A percentile compares a stretch with the other conserved stretches of the same genome.
phyloP scores from a whole-genome alignment of 2,888 invertebrate genomes.

The Chirona hameri region DNA sequence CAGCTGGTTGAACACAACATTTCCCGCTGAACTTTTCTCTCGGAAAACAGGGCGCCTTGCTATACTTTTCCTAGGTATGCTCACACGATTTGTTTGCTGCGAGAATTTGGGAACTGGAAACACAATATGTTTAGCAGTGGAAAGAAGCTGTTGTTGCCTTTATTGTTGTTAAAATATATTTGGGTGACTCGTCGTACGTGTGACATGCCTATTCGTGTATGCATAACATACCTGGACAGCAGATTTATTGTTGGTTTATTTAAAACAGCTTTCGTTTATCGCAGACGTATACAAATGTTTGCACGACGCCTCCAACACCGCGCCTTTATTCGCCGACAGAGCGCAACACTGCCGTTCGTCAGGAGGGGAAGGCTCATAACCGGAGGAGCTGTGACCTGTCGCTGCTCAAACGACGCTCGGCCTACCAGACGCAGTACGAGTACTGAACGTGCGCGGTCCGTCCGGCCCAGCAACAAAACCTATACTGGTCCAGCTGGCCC shows the following conservation, averaged over 20 bases:
- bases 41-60: too few relatives aligned
- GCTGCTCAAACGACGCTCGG: not conserved
- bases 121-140: too few relatives aligned
- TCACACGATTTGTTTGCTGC: too few relatives aligned
- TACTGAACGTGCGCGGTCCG: not conserved
- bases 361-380: not conserved
- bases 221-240: not conserved
- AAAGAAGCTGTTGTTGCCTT: too few relatives aligned
- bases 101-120: too few relatives aligned
- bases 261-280: not conserved
- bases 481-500: not conserved
- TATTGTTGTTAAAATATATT: too few relatives aligned
- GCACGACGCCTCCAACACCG: not conserved
- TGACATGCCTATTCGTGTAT: not conserved
- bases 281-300: not conserved
- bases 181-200: not conserved
- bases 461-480: not conserved
- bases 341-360: not conserved
- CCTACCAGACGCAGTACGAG: slow-evolving; percentile 14
- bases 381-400: slow-evolving; percentile 11
- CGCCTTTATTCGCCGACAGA: not conserved
- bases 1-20: too few relatives aligned
- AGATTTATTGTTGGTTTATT: not conserved
- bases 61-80: too few relatives aligned
- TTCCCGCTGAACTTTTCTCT: too few relatives aligned